Base-by-base conservation (phyloP, 2,113 vertebrate genomes). In the Alligator sinensis region DNA sequence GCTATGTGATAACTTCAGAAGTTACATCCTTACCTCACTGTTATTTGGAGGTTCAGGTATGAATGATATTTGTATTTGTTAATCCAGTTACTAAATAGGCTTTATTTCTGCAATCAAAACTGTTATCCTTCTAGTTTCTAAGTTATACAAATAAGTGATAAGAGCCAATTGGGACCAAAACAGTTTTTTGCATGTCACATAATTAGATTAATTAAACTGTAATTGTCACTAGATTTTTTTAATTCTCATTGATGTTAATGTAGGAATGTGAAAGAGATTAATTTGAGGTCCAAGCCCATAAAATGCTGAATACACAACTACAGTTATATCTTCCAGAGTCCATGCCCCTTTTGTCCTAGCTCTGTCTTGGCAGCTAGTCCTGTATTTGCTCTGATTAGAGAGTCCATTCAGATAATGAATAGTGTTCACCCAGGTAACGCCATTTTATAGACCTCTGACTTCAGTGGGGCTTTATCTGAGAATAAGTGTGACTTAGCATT, bases 111-210 rank as follows among this genome's bases (percentile, higher is more conserved):
- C 19, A 62, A 54, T 54, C 55, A 13, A 75, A 63, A 21, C 55
- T 28, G 17, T 28, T 68, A 70, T 54, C 12, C 80, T 88, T 86
- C 74, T 57, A 75, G 38, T 22, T 89, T 91, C 30, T 61, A 77
- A 11, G 80, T 47, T 47, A 15, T 82, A 72, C 11, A 3, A 16
- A 30, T 88, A 47, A 34, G 4, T 87, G 58, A 27, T 34, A 88
- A 88, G 79, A 86, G 83, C 27, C 47, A 82, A 18, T 58, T 17
- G 55, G 47, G 54, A 85, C 19, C 55, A 77, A 66, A 75, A 77
- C 66, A 75, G 82, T 88, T 59, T n/a, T 93, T 93, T 86, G 62
- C n/a, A 21, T 89, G 92, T 59, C 74, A 54, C 61, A 66, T 76
- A 77, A 75, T 82, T 62, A 60, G 84, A 27, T 58, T 85, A 17